Conservation (phyloP, 1,140 invertebrate genomes). For the Drosophila insularis region DNA sequence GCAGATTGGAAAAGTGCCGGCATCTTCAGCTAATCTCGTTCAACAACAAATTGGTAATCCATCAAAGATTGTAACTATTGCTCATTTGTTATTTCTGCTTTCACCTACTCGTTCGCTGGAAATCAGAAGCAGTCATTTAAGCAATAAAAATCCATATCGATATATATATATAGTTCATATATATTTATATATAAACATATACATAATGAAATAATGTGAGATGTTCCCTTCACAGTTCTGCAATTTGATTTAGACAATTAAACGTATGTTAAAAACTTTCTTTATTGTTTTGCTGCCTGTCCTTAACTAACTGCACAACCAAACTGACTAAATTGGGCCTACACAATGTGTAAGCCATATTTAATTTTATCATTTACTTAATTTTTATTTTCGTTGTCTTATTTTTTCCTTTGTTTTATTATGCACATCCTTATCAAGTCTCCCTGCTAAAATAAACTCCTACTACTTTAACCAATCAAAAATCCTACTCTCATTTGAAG, state of each 20-base stretch:
- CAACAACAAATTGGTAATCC: slow-evolving; percentile 52
- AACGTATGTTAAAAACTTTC: slow-evolving; percentile 22
- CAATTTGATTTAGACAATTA: slow-evolving; percentile 60
- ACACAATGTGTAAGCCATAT: slow-evolving; percentile 13
- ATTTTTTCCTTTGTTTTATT: slow-evolving; percentile 25
- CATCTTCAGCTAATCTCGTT: slow-evolving; percentile 49
- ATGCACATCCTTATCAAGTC: slow-evolving; percentile 32
- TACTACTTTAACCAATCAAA: slow-evolving; percentile 40
- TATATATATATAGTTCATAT: slow-evolving; percentile 22
- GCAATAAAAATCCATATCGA: slow-evolving; percentile 38
- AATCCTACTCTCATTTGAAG: slow-evolving; percentile 61
- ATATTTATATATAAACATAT: slow-evolving; percentile 37
- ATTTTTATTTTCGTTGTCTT: slow-evolving; percentile 36
- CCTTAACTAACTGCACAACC: slow-evolving; percentile 60
- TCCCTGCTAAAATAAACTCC: slow-evolving; percentile 45
- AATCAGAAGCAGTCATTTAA: slow-evolving; percentile 28
- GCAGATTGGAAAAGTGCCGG: slow-evolving; percentile 45
- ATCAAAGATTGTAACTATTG: slow-evolving; percentile 76
- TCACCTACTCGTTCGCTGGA: slow-evolving; percentile 51
- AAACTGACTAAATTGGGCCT: slow-evolving; percentile 24
- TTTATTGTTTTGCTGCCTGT: slow-evolving; percentile 28
- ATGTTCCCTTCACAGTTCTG: slow-evolving; percentile 83
- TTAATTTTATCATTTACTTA: slow-evolving; percentile 26
- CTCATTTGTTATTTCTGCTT: slow-evolving; percentile 62
- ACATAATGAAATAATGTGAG: slow-evolving; percentile 76